Evolutionary conservation across 2,113 vertebrate species (phyloP), one percentile per base, ranked within the genome.

Genomic region (Syngnathus typhle): DNA sequence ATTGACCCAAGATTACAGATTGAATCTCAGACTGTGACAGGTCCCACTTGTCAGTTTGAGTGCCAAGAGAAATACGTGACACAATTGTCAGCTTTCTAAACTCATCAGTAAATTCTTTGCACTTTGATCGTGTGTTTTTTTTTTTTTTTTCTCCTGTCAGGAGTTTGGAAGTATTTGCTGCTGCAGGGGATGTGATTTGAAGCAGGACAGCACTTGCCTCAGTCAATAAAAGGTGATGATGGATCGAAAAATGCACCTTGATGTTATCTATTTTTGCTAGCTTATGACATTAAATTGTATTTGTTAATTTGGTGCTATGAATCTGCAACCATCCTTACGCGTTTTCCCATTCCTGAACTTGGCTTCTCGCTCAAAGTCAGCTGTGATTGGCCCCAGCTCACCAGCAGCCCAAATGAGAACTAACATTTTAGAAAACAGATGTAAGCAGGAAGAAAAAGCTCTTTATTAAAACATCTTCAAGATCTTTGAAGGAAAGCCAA

Each of bases 121-220:
- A 60, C 43, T 70, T 16, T 70, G 47, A 27, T 27, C 27, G 27
- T 27, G 27, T 27, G 27, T 27, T 27, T 27, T 27, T 27, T 76
- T 63, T 39, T 54, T 43, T 76, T 54, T 69, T 72, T 64, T 44
- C 70, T 58, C 76, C 70, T 76, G 55, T 78, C 65, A 67, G 66
- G 54, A 75, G 62, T 69, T 7, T 74, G 32, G 63, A 71, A 65
- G 67, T 46, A 70, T 65, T 16, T 61, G 49, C 55, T 67, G 73
- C 82, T 85, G 71, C 78, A 81, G 75, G 82, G 70, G 73, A 62
- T 61, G 52, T 81, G 76, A 76, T 82, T 79, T 77, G 60, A 15
- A 81, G 77, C 84, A 82, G 60, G 85, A 84, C 67, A 11, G 65
- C 67, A 81, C 84, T 78, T 74, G 81, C 71, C 68, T 67, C 72